Evolutionary conservation across 2,797 vertebrate species (phyloP), one percentile per base, ranked within the genome.

Genomic region (Myotis findleyi): DNA sequence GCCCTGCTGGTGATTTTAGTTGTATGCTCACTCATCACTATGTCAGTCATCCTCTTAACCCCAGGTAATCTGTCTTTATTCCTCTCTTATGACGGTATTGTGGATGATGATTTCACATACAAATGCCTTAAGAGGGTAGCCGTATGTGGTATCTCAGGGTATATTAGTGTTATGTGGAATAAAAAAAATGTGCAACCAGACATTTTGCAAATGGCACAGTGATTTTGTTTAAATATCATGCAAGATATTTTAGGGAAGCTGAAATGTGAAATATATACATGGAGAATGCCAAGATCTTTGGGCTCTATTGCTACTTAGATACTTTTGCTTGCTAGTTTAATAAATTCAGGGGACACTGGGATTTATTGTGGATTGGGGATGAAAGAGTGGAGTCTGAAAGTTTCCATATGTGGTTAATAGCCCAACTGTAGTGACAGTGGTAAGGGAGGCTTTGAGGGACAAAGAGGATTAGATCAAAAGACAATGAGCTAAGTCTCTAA

Each of bases 41-140:
- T 99, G 99, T 99, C 99, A 8, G 99, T 99, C 98, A 99, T 99
- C 98, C 99, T 99, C 95, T 99, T 99, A 98, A 99, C 99, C 33
- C 99, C 99, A 99, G 99, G 99, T 99, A 99, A 82, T 91, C 59
- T 84, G 44, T 93, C 53, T 95, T 76, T 55, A 71, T 90, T 95
- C 36, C 75, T 94, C 57, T 97, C 41, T 98, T 97, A 86, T 94
- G 83, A 97, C 96, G 85, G 69, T 95, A 49, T 97, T 95, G 38
- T 96, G 91, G 71, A 87, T 93, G 69, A 66, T 95, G 68, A 95
- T 97, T 82, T 80, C 86, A 71, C 90, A 87, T 89, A 97, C 89
- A 96, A 95, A 94, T 96, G 62, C 80, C 64, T 89, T 95, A 71
- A 68, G 62, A 96, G 68, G 72, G 30, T 96, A 95, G 6, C 93